These are phyloP conservation scores for Cotesia congregata DNA, from an alignment of 2,888 invertebrate genomes.

Conservation along the genomic window DNA sequence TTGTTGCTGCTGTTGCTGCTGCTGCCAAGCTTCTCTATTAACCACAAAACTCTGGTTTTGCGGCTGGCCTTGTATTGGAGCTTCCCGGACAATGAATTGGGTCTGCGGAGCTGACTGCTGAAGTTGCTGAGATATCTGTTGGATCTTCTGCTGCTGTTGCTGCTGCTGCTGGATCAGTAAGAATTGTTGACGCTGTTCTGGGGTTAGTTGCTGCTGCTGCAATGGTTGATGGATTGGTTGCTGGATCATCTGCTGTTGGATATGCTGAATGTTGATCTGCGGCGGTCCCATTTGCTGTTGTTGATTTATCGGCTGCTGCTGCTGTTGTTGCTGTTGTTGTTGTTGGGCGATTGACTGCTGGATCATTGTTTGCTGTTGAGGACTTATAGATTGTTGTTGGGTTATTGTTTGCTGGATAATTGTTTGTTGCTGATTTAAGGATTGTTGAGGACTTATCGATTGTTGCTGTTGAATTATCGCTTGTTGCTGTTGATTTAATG, in stretches of 20 bases:
- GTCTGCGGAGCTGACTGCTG: slow-evolving; percentile 67
- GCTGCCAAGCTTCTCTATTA: slow-evolving; percentile 76
- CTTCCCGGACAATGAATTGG: slow-evolving; percentile 69
- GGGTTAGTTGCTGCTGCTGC: slow-evolving; percentile 52
- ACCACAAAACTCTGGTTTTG: slow-evolving; percentile 66
- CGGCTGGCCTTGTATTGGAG: slow-evolving; percentile 66
- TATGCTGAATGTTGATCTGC: slow-evolving; percentile 42
- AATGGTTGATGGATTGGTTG: slow-evolving; percentile 71
- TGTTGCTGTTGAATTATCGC: slow-evolving; percentile 47
- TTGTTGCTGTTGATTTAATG: slow-evolving; percentile 60
- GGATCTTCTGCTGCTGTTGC: slow-evolving; percentile 74
- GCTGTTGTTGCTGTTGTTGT: too few relatives aligned
- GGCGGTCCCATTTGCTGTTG: slow-evolving; percentile 49
- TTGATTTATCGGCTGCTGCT: slow-evolving; percentile 56
- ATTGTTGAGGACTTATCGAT: slow-evolving; percentile 60
- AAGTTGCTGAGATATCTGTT: slow-evolving; percentile 71
- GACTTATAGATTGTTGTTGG: slow-evolving; percentile 51
- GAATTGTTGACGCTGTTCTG: slow-evolving; percentile 70
- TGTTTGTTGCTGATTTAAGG: slow-evolving; percentile 61
- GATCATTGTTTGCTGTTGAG: slow-evolving; percentile 58
- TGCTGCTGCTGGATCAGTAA: slow-evolving; percentile 73
- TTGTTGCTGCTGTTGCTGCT: slow-evolving; percentile 72
- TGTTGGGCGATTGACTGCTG: neutral
- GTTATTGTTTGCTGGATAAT: slow-evolving; percentile 42
- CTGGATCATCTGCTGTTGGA: slow-evolving; percentile 56